A percentile compares a stretch with the other conserved stretches of the same genome.
Evolutionary conservation across 2,888 invertebrate species (phyloP).

Genomic region (Eupithecia inturbata): DNA sequence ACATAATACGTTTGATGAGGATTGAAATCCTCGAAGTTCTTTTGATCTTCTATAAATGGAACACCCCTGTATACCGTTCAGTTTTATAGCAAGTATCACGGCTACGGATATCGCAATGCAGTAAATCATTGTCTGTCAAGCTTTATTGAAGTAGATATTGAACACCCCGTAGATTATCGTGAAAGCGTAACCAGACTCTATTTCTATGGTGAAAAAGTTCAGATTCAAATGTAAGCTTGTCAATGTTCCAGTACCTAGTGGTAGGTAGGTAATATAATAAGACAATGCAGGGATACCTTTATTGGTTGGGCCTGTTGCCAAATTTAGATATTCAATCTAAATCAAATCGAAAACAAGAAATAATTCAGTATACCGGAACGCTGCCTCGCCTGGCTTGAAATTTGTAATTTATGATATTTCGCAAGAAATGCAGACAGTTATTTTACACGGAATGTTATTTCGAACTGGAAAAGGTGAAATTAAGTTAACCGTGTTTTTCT

Average conservation of each 20-base stretch:
- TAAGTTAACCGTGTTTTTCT: background rate
- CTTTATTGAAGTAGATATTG: background rate
- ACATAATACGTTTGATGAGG: background rate
- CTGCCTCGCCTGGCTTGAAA: background rate
- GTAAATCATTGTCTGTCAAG: background rate
- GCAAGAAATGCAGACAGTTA: background rate
- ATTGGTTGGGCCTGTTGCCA: slow-evolving; percentile 19
- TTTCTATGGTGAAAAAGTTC: background rate
- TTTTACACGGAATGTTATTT: background rate
- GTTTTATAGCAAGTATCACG: background rate
- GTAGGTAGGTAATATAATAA: slow-evolving; percentile 4
- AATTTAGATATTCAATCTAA: slow-evolving; percentile 15
- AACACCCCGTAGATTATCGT: background rate
- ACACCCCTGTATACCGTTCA: background rate
- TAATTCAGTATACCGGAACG: slow-evolving; percentile 8
- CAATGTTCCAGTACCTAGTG: background rate
- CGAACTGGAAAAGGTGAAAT: background rate
- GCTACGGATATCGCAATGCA: background rate
- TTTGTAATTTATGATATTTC: background rate
- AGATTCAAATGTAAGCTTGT: background rate
- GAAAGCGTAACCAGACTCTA: background rate
- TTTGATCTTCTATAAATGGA: background rate
- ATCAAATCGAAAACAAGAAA: slow-evolving; percentile 9
- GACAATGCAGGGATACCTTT: slow-evolving; percentile 20
- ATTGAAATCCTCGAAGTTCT: background rate